Evolutionary conservation across 2,113 vertebrate genomes (phyloP).

Genomic region (Macaca mulatta): DNA sequence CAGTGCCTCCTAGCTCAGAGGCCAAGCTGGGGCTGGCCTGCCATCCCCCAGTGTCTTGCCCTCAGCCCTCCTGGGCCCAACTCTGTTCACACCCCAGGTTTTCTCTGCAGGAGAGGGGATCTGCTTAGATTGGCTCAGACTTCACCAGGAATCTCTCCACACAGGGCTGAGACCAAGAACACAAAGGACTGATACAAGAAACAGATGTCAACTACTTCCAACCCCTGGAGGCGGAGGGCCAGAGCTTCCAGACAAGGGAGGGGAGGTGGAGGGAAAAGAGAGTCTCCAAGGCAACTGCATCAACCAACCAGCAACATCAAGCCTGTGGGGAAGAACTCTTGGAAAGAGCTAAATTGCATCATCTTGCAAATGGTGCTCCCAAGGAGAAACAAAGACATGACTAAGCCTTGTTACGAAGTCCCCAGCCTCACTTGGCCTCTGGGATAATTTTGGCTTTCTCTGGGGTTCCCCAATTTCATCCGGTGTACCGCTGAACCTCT

Average conservation of each 20-base stretch:
- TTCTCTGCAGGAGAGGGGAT: not conserved
- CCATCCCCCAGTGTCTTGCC: not conserved
- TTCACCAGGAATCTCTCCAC: slow-evolving; percentile 40
- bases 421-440: not conserved
- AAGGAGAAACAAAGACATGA: slow-evolving; percentile 54
- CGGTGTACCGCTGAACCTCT: not conserved
- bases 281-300: slow-evolving; percentile 82
- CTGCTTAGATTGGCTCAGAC: not conserved
- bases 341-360: slow-evolving; percentile 42
- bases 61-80: not conserved
- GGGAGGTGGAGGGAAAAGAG: slow-evolving; percentile 27
- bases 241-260: slow-evolving; percentile 52
- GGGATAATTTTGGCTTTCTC: not conserved
- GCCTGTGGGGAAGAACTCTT: slow-evolving; percentile 66
- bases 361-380: slow-evolving; percentile 53
- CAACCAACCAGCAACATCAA: slow-evolving; percentile 84
- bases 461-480: not conserved
- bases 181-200: slow-evolving; percentile 74
- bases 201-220: slow-evolving; percentile 74
- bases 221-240: slow-evolving; percentile 62
- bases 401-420: not conserved
- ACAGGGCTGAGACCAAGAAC: slow-evolving; percentile 32
- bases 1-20: not conserved
- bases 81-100: not conserved
- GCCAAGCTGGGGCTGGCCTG: not conserved